Evolutionary conservation across 1,140 invertebrate species (phyloP).

Genomic region (Drosophila bifasciata): DNA sequence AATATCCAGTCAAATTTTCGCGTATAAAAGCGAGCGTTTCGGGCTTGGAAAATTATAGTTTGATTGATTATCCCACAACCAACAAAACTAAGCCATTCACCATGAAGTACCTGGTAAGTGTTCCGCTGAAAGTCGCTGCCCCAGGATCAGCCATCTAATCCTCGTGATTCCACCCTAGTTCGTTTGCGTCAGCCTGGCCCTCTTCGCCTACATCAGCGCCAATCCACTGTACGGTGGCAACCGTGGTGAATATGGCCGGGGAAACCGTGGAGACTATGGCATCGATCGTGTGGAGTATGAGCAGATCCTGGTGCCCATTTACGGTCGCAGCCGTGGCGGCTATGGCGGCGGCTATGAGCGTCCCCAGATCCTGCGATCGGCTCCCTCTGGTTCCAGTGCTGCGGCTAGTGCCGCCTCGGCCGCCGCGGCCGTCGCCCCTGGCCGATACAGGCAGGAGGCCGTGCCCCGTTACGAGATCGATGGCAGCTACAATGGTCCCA

Average conservation of each 20-base stretch:
- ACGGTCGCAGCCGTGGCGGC: slow-evolving; percentile 19
- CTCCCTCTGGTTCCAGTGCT: slow-evolving; percentile 29
- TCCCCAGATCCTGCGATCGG: slow-evolving; percentile 25
- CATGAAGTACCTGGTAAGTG: slow-evolving; percentile 80
- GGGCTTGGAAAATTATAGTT: slow-evolving; percentile 67
- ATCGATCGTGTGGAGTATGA: slow-evolving; percentile 46
- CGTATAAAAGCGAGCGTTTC: slow-evolving; percentile 63
- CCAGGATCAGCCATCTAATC: slow-evolving; percentile 40
- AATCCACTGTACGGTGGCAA: slow-evolving; percentile 32
- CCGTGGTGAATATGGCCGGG: slow-evolving; percentile 38
- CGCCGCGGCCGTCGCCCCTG: slow-evolving; percentile 35
- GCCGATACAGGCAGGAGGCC: slow-evolving; percentile 43
- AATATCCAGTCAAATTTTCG: slow-evolving; percentile 52
- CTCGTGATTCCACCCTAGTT: slow-evolving; percentile 31
- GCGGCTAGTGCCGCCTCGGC: slow-evolving; percentile 46
- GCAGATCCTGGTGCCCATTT: slow-evolving; percentile 12
- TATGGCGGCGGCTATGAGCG: slow-evolving; percentile 4
- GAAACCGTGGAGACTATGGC: slow-evolving; percentile 25
- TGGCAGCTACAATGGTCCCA: slow-evolving; percentile 32
- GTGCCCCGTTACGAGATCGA: slow-evolving; percentile 51
- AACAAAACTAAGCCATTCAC: slow-evolving; percentile 73
- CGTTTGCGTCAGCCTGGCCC: slow-evolving; percentile 52
- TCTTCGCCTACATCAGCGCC: slow-evolving; percentile 62
- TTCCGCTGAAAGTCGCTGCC: not conserved
- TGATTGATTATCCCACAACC: slow-evolving; percentile 74